These are phyloP conservation scores for Pristionchus exspectatus DNA, from an alignment of 2,888 invertebrate genomes.

Conservation along the genomic window DNA sequence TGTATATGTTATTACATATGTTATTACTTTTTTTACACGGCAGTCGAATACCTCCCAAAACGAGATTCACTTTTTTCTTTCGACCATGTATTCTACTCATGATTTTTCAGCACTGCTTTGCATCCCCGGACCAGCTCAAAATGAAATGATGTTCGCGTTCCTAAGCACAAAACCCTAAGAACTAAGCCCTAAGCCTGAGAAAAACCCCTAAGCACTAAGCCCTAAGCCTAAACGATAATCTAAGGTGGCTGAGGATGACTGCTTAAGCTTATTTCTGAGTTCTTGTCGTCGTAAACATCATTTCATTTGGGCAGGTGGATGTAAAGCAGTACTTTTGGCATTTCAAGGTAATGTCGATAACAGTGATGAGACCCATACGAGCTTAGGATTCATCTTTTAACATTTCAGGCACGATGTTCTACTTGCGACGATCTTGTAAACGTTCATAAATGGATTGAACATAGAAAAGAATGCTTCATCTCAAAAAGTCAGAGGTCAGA, in stretches of 20 bases:
- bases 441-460: conserved; percentile 47
- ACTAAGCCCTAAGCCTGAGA: not conserved
- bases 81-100: not conserved
- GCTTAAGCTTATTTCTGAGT: too few species aligned
- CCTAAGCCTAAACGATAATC: not conserved
- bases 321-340: not conserved
- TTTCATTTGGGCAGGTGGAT: not conserved
- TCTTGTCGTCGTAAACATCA: too few species aligned
- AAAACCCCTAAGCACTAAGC: not conserved
- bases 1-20: not conserved
- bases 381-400: not conserved
- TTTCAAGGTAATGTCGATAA: not conserved
- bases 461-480: conserved; percentile 7
- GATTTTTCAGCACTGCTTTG: not conserved
- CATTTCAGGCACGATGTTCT: conserved; percentile 56
- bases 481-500: not conserved
- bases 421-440: conserved; percentile 58
- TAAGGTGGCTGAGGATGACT: too few species aligned
- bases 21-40: not conserved
- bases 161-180: not conserved
- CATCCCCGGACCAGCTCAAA: not conserved
- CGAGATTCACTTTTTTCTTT: not conserved
- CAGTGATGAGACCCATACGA: not conserved
- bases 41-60: not conserved
- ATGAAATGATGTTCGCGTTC: not conserved